Evolutionary conservation across 2,113 vertebrate species (phyloP), one percentile per base, ranked within the genome.

Genomic region (Lepus europaeus): DNA sequence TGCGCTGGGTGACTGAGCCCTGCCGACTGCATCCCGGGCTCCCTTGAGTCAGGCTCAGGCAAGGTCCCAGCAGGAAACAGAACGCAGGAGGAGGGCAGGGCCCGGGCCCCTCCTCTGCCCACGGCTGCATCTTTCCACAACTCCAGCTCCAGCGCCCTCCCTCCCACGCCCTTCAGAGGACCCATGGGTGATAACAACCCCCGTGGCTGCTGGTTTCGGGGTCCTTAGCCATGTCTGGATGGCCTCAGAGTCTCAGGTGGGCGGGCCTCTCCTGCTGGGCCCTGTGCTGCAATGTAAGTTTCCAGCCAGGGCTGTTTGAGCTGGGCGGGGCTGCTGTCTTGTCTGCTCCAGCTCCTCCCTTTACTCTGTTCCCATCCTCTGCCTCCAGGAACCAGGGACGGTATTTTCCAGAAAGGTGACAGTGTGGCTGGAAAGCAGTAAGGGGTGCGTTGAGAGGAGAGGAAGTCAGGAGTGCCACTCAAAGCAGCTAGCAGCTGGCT

Each of bases 41-140:
- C 25, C 74, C 63, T 9, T 7, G 56, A 5, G 3, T 17, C 31
- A 31, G 36, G 70, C 39, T 51, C 61, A 31, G 69, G 6, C 23
- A 63, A 85, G 31, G 9, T 10, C 61, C 53, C 3, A 0, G 61
- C 2, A 78, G 61, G 29, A 84, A 92, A 1, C n/a, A 89, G 59
- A 76, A n/a, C 29, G 5, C 14, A 0, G 4, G n/a, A 56, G 81
- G n/a, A 27, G 27, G 14, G 33, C 29, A 53, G 76, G 36, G 59
- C 23, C 11, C 8, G 0, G 45, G 36, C 0, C 33, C 79, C 33
- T n/a, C 19, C 17, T 25, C 64, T n/a, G 45, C 8, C 22, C 31
- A n/a, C 0, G 1, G 16, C 45, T 31, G 12, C 9, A 4, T 49
- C 53, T 51, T 86, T 13, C 45, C 20, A 0, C 0, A 51, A 31